phyloP scores from a whole-genome alignment of 2,797 vertebrate genomes.

The Melanotaenia parkinsoni region DNA sequence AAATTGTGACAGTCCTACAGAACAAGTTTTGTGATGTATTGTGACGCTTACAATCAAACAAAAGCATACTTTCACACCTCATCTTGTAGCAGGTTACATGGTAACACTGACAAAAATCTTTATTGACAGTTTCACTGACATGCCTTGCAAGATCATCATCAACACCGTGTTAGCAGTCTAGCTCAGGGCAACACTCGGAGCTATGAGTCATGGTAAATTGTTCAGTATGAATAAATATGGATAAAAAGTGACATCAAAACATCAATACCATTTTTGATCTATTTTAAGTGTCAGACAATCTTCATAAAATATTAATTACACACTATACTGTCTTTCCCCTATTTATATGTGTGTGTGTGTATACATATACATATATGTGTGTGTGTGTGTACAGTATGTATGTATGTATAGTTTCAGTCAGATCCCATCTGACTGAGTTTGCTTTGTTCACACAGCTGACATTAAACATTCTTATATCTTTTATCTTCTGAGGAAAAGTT shows the following conservation, averaged over 20 bases:
- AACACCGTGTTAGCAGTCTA: conserved; percentile 41
- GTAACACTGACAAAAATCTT: conserved; percentile 55
- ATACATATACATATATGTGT: conserved; percentile 7
- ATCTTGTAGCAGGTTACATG: conserved; percentile 43
- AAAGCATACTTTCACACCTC: conserved; percentile 32
- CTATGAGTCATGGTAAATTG: conserved; percentile 56
- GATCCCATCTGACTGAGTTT: conserved; percentile 31
- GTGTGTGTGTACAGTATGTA: no score
- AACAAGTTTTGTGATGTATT: background rate
- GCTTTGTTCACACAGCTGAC: conserved; percentile 62
- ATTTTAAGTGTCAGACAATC: conserved; percentile 44
- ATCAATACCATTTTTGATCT: conserved; percentile 52
- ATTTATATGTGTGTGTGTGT: background rate
- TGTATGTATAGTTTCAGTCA: conserved; percentile 25
- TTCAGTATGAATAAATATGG: conserved; percentile 55
- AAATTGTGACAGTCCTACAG: background rate
- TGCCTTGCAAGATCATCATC: conserved; percentile 63
- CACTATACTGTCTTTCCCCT: conserved; percentile 26
- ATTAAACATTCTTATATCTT: conserved; percentile 54
- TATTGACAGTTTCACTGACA: conserved; percentile 65
- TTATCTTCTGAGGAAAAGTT: conserved; percentile 52
- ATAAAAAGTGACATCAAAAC: conserved; percentile 55
- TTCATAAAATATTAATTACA: conserved; percentile 36
- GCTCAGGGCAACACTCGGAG: conserved; percentile 63
- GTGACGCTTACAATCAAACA: conserved; percentile 30